Evolutionary conservation across 1,140 invertebrate species (phyloP), one percentile per base, ranked within the genome.

Genomic region (Maconellicoccus hirsutus): DNA sequence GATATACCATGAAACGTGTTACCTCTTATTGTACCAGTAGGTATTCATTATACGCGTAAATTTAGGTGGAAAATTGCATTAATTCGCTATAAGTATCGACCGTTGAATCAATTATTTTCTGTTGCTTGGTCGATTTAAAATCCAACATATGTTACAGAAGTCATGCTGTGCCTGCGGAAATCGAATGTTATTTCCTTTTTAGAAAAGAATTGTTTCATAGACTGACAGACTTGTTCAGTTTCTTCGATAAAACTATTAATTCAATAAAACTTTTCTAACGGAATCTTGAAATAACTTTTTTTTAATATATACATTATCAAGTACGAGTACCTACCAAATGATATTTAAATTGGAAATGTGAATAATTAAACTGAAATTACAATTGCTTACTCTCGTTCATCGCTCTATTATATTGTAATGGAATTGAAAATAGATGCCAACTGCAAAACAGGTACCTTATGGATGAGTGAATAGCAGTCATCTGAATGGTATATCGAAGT

Each of bases 11-110:
- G n/a, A n/a, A n/a, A n/a, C n/a, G n/a, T n/a, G n/a, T n/a, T n/a
- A n/a, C n/a, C n/a, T n/a, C n/a, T n/a, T n/a, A n/a, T n/a, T n/a
- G n/a, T n/a, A n/a, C n/a, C n/a, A n/a, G n/a, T n/a, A n/a, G n/a
- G n/a, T n/a, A n/a, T n/a, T n/a, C n/a, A n/a, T n/a, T n/a, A n/a
- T n/a, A n/a, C n/a, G n/a, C n/a, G n/a, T n/a, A n/a, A n/a, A n/a
- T n/a, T n/a, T n/a, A n/a, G n/a, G n/a, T n/a, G n/a, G n/a, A 25
- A 66, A 66, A 66, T 66, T 23, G 25, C 19, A 8, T 25, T 26
- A 66, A 66, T 66, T 66, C 21, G 25, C 61, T 66, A 66, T 66
- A n/a, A n/a, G n/a, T n/a, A 66, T 66, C 61, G 61, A 66, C 61
- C 22, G 61, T 66, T 66, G 61, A 66, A 66, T 66, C 61, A 66